Base-by-base conservation (phyloP, 2,888 invertebrate genomes). In the Deroplatys truncata region DNA sequence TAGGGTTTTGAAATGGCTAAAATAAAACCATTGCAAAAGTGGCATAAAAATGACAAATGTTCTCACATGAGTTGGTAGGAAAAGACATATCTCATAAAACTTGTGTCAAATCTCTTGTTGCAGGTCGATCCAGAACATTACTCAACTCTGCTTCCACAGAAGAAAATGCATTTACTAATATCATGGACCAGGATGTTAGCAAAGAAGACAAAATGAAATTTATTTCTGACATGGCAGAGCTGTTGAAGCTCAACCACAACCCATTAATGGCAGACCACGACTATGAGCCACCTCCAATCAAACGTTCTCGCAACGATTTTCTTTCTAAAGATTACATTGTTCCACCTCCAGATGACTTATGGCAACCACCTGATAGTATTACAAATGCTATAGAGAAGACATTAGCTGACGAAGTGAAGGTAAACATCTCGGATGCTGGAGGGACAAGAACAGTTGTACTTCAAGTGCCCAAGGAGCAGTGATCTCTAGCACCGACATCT, bases 81-180 rank as follows among this genome's bases (percentile, higher is more conserved):
- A 13, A 43, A 13, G 43, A 43, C 13, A 13, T 43, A 43, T 13
- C 43, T 43, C 7, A 43, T 13, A 13, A 1, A 43, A 43, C 7
- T 43, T 43, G 43, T 43, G 13, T 43, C 13, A 13, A 35, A 35
- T 43, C 43, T 43, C 4, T 35, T 35, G 43, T 89, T 90, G 35
- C 90, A 93, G 93, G 93, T 91, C 93, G 93, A 86, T 93, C 93
- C 28, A 92, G 93, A 90, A 93, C 92, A 43, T 91, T 93, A 29
- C 91, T 93, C 3, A 92, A 93, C 89, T 90, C 93, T 49, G 91
- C 92, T 91, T 92, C 93, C 89, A 92, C 93, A 83, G 93, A 93
- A 88, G 91, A 93, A 25, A 84, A 88, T 20, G 88, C 88, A 56
- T 72, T 72, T 72, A 84, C 90, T 8, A 82, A 87, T 28, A 86